Conservation (phyloP, 2,113 vertebrate genomes). For the Microcebus tavaratra region DNA sequence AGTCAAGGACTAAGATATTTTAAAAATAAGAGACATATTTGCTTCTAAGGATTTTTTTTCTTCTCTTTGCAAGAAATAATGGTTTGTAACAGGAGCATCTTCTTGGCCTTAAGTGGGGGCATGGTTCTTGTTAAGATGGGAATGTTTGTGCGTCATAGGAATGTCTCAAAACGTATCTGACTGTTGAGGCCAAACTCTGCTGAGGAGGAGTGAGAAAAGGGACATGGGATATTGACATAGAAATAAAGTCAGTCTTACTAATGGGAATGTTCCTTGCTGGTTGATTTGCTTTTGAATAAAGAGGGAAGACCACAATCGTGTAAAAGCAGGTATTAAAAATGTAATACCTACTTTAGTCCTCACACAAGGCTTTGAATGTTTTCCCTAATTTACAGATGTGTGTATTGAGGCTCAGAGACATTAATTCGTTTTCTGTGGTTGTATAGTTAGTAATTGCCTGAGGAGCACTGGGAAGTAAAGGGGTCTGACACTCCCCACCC, state of each 20-base stretch:
- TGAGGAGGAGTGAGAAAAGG: background rate
- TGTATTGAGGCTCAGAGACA: background rate
- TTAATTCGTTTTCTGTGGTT: background rate
- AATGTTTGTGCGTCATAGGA: background rate
- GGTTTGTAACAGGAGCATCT: slow-evolving; percentile 69
- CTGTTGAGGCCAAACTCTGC: background rate
- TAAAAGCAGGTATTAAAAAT: background rate
- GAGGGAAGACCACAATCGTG: background rate
- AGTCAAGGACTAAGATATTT: slow-evolving; percentile 75
- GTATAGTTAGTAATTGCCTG: background rate
- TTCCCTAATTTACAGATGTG: background rate
- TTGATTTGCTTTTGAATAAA: background rate
- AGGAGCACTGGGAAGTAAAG: background rate
- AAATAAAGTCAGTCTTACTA: background rate
- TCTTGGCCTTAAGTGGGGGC: slow-evolving; percentile 66
- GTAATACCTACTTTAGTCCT: background rate
- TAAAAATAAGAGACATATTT: background rate
- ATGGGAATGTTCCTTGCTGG: background rate
- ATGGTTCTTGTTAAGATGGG: slow-evolving; percentile 36
- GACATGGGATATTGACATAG: background rate
- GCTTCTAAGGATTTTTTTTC: background rate
- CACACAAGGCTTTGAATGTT: background rate
- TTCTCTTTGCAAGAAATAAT: slow-evolving; percentile 63
- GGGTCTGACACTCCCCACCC: rapidly evolving
- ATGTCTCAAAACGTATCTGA: slow-evolving; percentile 50